Base-by-base conservation (phyloP, 1,140 invertebrate genomes). In the Drosophila micromelanica region DNA sequence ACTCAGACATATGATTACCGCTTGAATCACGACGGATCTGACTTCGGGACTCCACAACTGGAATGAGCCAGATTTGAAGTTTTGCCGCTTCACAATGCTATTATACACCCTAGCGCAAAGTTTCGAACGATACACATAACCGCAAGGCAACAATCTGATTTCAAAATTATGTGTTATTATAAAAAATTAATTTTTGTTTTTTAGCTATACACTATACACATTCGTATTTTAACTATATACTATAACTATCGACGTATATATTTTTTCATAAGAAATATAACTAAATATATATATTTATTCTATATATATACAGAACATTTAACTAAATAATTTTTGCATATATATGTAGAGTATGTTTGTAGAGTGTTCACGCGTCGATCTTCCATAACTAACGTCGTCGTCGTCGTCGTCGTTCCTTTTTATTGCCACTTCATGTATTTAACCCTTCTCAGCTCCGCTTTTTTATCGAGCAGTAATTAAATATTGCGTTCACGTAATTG, bases 401-500 rank as follows among this genome's bases (percentile, higher is more conserved):
- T 1, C n/a, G 30, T 17, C 17, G 17, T 17, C 17, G 17, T 15
- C 15, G 8, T 43, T 32, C 17, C 8, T 42, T 48, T 71, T 48
- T 40, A 60, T 60, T 43, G 48, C 17, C 35, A 71, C 42, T 61
- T 73, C 51, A 35, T 35, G 46, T 70, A 32, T 30, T 59, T 40
- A 54, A 62, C 30, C 57, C 27, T 63, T 55, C 35, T 68, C 17
- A 56, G 49, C 56, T 43, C n/a, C 27, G 13, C 38, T 30, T 42
- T 59, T 76, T 65, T 70, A 60, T 64, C 45, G 69, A 65, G 45
- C 55, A 56, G 49, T 62, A 78, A 68, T 69, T 78, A 78, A 80
- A 61, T 78, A 80, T 78, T 78, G 62, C 59, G 59, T 68, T 71
- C 78, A 78, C 76, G 78, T 76, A 78, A 75, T 75, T 74, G 70